Evolutionary conservation across 2,888 invertebrate genomes (phyloP).

Genomic region (Sipha maydis): DNA sequence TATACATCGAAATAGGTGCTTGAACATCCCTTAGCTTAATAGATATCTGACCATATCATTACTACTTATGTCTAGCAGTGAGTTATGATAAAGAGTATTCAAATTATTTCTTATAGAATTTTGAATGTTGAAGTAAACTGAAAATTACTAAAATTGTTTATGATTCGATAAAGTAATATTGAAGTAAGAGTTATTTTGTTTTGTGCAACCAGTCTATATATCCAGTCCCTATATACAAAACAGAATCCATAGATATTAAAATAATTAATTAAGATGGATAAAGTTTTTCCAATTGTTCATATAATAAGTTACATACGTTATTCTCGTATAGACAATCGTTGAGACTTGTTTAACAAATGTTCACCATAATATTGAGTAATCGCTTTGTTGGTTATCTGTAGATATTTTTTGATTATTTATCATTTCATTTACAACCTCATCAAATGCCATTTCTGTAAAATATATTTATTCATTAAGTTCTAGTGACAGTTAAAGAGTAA

Average conservation of each 20-base stretch:
- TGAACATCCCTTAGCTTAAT: too few species aligned
- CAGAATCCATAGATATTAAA: not conserved
- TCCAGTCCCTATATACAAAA: slow-evolving; percentile 71
- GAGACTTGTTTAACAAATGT: slow-evolving; percentile 77
- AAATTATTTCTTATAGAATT: slow-evolving; percentile 66
- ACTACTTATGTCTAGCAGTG: not conserved
- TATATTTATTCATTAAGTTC: slow-evolving; percentile 71
- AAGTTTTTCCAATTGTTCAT: not conserved
- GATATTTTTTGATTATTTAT: slow-evolving; percentile 68
- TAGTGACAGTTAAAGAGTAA: slow-evolving; percentile 62
- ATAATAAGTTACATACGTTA: slow-evolving; percentile 66
- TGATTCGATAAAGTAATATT: slow-evolving; percentile 74
- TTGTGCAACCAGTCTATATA: slow-evolving; percentile 74
- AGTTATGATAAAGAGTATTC: not conserved
- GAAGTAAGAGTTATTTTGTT: slow-evolving; percentile 69
- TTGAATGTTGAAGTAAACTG: slow-evolving; percentile 81
- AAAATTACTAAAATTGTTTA: slow-evolving; percentile 77
- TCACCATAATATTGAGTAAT: slow-evolving; percentile 88
- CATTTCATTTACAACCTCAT: slow-evolving; percentile 72
- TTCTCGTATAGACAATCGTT: slow-evolving; percentile 73
- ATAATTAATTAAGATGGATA: not conserved
- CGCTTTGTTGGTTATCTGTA: slow-evolving; percentile 66
- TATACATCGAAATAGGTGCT: too few species aligned
- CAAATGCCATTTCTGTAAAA: slow-evolving; percentile 80
- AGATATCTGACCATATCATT: slow-evolving; percentile 77